Base-by-base conservation (phyloP, 1,140 invertebrate species). In the Pemphigus obesinymphae region DNA sequence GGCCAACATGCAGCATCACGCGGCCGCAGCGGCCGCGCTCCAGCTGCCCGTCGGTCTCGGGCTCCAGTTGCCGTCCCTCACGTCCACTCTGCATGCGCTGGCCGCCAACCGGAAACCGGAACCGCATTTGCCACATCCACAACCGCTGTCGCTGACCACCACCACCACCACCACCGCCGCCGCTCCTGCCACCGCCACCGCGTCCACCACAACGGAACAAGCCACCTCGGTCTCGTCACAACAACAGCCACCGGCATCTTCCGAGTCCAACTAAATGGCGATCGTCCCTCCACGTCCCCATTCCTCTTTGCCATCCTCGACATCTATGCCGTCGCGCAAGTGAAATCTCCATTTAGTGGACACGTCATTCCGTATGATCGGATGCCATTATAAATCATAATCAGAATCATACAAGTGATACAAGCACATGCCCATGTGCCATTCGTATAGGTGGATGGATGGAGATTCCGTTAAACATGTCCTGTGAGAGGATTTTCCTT, bases 31-130 rank as follows among this genome's bases (percentile, higher is more conserved):
- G 10, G 83, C 84, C 15, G 83, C 83, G 10, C 78, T 84, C 15
- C 84, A 84, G 31, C 63, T 84, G 48, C 84, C 84, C 20, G 83
- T 84, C 80, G 72, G 82, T 4, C 84, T 91, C 50, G 80, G 83
- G 6, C 84, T 91, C 3, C 88, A 88, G 55, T 86, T 91, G 75
- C 91, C 91, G 3, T 89, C 90, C 5, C 87, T 87, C 83, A 85
- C 86, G 85, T 86, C 85, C 45, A 83, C 72, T 10, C 83, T 87
- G 85, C 85, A 86, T 58, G 84, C 85, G 58, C 68, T 84, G 58
- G 85, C 82, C 55, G 81, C 80, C 83, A 83, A 73, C 68, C 76
- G 70, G 45, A 82, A 66, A 50, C 73, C 58, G 26, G 72, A 53
- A 50, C 63, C 7, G 37, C 72, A 26, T 6, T 34, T 73, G 15